Conservation (phyloP, 2,888 invertebrate species). For the Cetonia aurata region DNA sequence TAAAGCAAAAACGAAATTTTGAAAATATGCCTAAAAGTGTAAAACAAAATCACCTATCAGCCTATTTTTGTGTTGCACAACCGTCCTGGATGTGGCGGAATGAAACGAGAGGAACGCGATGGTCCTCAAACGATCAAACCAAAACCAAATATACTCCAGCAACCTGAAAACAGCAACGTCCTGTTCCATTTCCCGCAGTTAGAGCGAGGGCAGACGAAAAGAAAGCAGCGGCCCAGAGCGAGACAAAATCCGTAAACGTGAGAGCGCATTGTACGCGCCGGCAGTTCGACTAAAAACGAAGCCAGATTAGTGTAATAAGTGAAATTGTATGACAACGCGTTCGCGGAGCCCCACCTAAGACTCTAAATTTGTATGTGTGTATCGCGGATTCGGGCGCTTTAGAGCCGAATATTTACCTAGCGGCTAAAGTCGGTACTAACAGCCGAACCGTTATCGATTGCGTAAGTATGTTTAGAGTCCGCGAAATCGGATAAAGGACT, state of each 20-base stretch:
- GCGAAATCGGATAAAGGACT: not conserved
- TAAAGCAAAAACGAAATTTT: too few relatives aligned
- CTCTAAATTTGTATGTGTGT: slow-evolving; percentile 6
- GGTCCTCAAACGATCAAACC: slow-evolving; percentile 33
- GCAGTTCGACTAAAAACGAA: slow-evolving; percentile 26
- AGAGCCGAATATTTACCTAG: not conserved
- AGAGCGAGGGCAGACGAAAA: too few relatives aligned
- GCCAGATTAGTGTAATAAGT: slow-evolving; percentile 29
- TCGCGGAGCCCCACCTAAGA: slow-evolving; percentile 6
- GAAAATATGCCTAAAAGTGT: too few relatives aligned
- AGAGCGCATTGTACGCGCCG: not conserved
- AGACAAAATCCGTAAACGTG: slow-evolving; percentile 17
- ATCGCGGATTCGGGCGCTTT: not conserved
- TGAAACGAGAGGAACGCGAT: slow-evolving; percentile 5
- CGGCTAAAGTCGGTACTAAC: not conserved
- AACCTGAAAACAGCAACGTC: slow-evolving; percentile 13
- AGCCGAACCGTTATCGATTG: slow-evolving; percentile 2
- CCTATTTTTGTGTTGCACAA: too few relatives aligned
- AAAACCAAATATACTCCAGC: slow-evolving; percentile 27
- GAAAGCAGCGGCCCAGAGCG: too few relatives aligned
- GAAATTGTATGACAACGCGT: slow-evolving; percentile 15
- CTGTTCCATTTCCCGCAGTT: slow-evolving; percentile 22
- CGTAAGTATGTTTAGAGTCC: not conserved
- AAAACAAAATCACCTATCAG: too few relatives aligned
- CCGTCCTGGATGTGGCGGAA: not conserved